A percentile compares a stretch with the other conserved stretches of the same genome.
Conservation (phyloP, 1,140 invertebrate species). For the Ladona fulva region DNA sequence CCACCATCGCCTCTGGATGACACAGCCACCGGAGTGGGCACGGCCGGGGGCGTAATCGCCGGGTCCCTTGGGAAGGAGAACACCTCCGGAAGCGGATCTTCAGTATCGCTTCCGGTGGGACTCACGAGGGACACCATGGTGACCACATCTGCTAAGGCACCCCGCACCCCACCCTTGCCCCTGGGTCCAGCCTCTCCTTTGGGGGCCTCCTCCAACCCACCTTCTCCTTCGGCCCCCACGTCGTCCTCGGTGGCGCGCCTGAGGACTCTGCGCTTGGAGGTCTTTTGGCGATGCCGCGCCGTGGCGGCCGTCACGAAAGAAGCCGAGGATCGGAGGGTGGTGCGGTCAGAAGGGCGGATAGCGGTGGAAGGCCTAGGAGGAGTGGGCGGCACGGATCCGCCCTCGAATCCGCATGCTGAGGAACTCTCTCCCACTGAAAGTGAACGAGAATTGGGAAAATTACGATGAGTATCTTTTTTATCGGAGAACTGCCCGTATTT, state of each 20-base stretch:
- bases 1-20: not conserved
- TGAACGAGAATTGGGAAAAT: too few species aligned
- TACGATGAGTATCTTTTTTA: too few species aligned
- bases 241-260: conserved; percentile 6
- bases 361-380: not conserved
- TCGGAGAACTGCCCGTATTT: too few species aligned
- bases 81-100: conserved; percentile 22
- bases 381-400: not conserved
- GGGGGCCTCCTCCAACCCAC: not conserved
- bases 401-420: not conserved
- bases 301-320: conserved; percentile 19
- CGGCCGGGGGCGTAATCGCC: not conserved
- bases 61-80: not conserved
- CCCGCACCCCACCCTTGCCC: not conserved
- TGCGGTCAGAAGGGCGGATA: not conserved
- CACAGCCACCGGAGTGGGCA: not conserved
- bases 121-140: conserved; percentile 48
- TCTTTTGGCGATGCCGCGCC: conserved; percentile 32
- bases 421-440: not conserved
- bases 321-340: not conserved
- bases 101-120: conserved; percentile 43
- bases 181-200: not conserved
- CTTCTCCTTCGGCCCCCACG: conserved; percentile 24
- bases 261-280: conserved; percentile 26
- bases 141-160: conserved; percentile 34